Percentiles rank a stretch among this genome's conserved stretches.
These are phyloP conservation scores for Chanos chanos DNA, from an alignment of 2,797 vertebrate species.

Conservation along the genomic window DNA sequence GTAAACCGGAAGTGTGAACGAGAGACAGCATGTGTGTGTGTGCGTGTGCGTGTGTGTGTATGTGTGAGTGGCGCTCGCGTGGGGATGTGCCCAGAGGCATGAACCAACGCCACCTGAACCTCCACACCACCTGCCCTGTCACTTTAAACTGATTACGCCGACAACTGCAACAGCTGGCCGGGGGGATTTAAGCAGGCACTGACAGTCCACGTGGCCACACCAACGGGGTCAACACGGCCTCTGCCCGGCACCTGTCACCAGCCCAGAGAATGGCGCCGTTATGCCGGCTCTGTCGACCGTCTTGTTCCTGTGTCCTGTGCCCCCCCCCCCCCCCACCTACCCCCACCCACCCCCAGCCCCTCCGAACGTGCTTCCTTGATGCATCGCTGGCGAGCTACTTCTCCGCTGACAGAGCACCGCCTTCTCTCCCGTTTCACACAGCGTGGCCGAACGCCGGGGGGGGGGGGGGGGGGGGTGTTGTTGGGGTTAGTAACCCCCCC, in stretches of 20 bases:
- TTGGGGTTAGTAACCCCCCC: background rate
- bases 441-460: too few species aligned
- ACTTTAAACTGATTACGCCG: conserved; percentile 9
- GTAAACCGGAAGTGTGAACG: too few species aligned
- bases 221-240: conserved; percentile 41
- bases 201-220: conserved; percentile 47
- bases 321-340: background rate
- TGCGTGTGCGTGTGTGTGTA: too few species aligned
- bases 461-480: too few species aligned
- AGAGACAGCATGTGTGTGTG: too few species aligned
- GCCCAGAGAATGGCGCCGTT: background rate
- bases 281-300: too few species aligned
- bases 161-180: conserved; percentile 47
- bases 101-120: conserved; percentile 37
- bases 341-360: background rate
- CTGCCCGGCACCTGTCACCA: conserved; percentile 48
- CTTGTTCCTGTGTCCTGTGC: background rate
- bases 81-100: background rate
- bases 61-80: too few species aligned
- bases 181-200: conserved; percentile 48
- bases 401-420: too few species aligned
- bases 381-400: too few species aligned
- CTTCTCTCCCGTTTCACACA: too few species aligned
- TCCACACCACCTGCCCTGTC: conserved; percentile 42
- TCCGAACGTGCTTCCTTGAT: too few species aligned